Conservation (phyloP, 2,797 vertebrate species). For the Xyrichtys novacula region DNA sequence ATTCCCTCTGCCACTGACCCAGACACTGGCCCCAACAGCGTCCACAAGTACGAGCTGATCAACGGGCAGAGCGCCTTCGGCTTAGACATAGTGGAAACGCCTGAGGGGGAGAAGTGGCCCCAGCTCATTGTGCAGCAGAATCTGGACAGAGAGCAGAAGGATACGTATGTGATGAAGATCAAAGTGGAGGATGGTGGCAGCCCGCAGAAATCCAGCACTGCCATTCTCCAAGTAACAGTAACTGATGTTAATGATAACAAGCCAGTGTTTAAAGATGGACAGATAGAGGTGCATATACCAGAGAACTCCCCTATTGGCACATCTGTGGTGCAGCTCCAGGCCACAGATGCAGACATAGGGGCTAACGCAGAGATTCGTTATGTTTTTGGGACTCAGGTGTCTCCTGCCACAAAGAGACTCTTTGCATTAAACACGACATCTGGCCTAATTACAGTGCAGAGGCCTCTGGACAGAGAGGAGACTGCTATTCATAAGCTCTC, state of each 20-base stretch:
- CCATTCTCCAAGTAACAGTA: constrained; percentile 98
- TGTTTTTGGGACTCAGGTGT: constrained; percentile 96
- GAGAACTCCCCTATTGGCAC: constrained; percentile 96
- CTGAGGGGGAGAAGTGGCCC: constrained; percentile 99
- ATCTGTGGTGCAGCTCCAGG: constrained; percentile 96
- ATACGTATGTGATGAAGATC: constrained; percentile 99
- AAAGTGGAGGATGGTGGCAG: constrained; percentile 98
- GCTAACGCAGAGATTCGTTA: constrained; percentile 97
- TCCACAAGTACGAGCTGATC: constrained; percentile 97
- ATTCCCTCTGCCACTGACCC: constrained; percentile 99
- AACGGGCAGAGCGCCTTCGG: constrained; percentile 98
- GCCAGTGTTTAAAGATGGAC: constrained; percentile 96
- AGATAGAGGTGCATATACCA: constrained; percentile 96
- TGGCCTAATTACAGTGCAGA: constrained; percentile 96
- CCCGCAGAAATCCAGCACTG: constrained; percentile 99
- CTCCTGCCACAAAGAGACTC: constrained; percentile 95
- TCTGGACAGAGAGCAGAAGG: constrained; percentile 98
- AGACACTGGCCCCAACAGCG: constrained; percentile 97
- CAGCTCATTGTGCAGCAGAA: constrained; percentile 99
- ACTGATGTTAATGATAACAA: constrained; percentile 99
- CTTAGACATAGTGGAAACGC: constrained; percentile 98
- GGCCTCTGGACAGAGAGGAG: constrained; percentile 96
- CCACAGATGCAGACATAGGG: constrained; percentile 97
- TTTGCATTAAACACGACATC: constrained; percentile 97
- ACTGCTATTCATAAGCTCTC: constrained; percentile 97